phyloP scores from a whole-genome alignment of 2,113 vertebrate genomes.

The Equus przewalskii region DNA sequence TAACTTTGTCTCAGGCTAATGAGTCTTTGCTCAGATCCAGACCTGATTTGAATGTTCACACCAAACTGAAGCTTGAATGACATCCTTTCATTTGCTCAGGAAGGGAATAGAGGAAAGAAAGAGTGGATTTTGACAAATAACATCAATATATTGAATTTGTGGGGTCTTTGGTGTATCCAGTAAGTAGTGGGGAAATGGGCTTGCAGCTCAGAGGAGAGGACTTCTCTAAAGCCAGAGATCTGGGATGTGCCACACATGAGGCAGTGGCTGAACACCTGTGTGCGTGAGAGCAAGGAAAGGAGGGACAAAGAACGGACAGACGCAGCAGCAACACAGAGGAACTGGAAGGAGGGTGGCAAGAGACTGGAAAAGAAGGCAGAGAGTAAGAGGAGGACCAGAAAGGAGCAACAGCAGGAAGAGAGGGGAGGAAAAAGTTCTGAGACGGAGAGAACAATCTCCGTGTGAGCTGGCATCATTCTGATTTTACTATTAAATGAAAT shows the following conservation, averaged over 20 bases:
- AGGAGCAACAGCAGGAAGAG: background rate
- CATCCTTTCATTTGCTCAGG: background rate
- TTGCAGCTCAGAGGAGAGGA: background rate
- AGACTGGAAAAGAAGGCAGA: background rate
- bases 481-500: background rate
- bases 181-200: background rate
- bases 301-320: background rate
- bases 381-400: background rate
- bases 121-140: background rate
- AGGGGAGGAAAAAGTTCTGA: background rate
- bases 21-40: background rate
- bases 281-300: background rate
- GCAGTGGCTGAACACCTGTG: background rate
- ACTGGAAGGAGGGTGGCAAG: background rate
- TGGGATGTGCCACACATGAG: background rate
- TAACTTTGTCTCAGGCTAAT: background rate
- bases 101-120: background rate
- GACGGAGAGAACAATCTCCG: background rate
- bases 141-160: background rate
- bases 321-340: background rate
- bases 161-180: background rate
- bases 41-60: background rate
- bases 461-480: fast-evolving
- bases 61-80: background rate
- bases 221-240: background rate